Evolutionary conservation across 2,888 invertebrate species (phyloP).

Genomic region (Nebria brevicollis): DNA sequence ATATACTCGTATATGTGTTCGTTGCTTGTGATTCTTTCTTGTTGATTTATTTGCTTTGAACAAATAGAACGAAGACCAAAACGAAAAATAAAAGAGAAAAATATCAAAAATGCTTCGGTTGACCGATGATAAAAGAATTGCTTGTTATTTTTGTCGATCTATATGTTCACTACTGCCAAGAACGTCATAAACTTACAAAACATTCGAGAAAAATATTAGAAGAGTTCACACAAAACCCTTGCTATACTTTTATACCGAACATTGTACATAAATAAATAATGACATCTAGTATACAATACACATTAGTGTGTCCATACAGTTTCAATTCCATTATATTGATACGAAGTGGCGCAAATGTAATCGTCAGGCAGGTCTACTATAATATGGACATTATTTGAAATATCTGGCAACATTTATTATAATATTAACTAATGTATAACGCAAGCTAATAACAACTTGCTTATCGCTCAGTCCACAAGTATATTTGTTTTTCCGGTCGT

Average conservation of each 20-base stretch:
- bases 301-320: neutral
- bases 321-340: too few relatives aligned
- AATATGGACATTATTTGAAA: too few relatives aligned
- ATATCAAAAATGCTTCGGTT: conserved; percentile 36
- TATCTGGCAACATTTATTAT: too few relatives aligned
- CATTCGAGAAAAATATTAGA: neutral
- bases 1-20: neutral
- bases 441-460: too few relatives aligned
- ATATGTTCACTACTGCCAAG: neutral
- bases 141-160: conserved; percentile 33
- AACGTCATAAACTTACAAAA: neutral
- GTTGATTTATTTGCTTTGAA: conserved; percentile 22
- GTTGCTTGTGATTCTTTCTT: conserved; percentile 5
- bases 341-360: too few relatives aligned
- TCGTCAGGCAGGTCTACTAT: too few relatives aligned
- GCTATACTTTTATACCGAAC: neutral
- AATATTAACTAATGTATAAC: too few relatives aligned
- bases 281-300: neutral
- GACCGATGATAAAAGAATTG: conserved; percentile 31
- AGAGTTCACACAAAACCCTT: neutral
- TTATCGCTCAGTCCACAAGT: too few relatives aligned
- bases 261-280: neutral
- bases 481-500: too few relatives aligned
- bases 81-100: conserved; percentile 34
- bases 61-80: conserved; percentile 22